Evolutionary conservation across 2,113 vertebrate genomes (phyloP).

Genomic region (Tetrao urogallus): DNA sequence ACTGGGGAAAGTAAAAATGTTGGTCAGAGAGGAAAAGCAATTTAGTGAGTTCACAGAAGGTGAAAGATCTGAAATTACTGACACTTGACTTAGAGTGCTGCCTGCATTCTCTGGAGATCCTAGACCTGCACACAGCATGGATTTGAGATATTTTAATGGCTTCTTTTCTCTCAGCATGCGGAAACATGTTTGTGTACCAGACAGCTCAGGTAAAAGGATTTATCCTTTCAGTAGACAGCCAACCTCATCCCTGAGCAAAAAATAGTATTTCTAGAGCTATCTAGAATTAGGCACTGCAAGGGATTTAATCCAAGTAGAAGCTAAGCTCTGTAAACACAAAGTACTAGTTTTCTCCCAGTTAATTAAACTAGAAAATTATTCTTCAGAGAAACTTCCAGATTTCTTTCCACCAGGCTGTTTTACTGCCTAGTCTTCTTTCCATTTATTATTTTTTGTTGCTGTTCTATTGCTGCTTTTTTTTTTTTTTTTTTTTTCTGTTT

Average conservation of each 20-base stretch:
- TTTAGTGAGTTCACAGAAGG: conserved; percentile 1
- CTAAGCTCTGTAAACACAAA: background rate
- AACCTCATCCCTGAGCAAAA: background rate
- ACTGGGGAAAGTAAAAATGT: background rate
- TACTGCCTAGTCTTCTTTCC: background rate
- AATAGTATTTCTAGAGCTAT: background rate
- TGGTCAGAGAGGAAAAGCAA: conserved; percentile 3
- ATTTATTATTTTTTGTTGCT: background rate
- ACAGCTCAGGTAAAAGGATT: background rate
- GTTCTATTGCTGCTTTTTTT: background rate
- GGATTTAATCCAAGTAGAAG: background rate
- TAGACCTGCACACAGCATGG: background rate
- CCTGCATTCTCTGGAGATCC: background rate
- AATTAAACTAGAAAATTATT: background rate
- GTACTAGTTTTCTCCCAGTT: background rate
- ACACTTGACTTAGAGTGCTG: background rate
- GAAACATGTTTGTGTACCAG: background rate
- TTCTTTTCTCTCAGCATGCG: background rate
- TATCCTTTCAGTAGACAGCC: background rate
- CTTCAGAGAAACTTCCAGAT: background rate
- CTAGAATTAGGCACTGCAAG: background rate
- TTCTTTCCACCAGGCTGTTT: background rate
- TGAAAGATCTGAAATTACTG: conserved; percentile 27
- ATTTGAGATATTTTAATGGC: background rate
- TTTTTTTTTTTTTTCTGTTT: background rate